A percentile compares a stretch with the other conserved stretches of the same genome.
Conservation (phyloP, 2,888 invertebrate species). For the Rhyacophila evoluta region DNA sequence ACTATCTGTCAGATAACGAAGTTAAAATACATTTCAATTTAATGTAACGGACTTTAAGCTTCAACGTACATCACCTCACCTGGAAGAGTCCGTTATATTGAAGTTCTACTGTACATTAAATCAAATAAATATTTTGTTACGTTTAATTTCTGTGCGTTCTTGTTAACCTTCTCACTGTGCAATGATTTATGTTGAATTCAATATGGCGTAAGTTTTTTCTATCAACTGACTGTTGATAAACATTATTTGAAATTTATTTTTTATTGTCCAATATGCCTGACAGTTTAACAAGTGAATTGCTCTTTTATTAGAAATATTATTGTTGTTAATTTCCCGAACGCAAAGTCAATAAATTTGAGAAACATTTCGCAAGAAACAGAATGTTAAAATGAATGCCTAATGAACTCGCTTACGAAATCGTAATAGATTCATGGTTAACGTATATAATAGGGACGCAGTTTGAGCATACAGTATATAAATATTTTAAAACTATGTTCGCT, state of each 20-base stretch:
- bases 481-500: too few relatives aligned
- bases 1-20: too few relatives aligned
- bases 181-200: neutral
- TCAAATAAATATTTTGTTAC: too few relatives aligned
- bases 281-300: neutral
- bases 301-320: neutral
- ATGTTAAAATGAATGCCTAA: neutral
- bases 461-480: too few relatives aligned
- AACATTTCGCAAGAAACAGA: neutral
- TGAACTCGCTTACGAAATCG: neutral
- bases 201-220: neutral
- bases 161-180: neutral
- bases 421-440: too few relatives aligned
- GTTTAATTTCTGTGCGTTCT: too few relatives aligned
- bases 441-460: too few relatives aligned
- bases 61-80: too few relatives aligned
- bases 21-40: too few relatives aligned
- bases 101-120: too few relatives aligned
- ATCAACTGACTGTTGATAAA: neutral
- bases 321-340: neutral
- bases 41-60: too few relatives aligned
- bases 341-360: neutral
- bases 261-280: neutral
- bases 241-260: neutral
- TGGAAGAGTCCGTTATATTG: too few relatives aligned